Evolutionary conservation across 2,888 invertebrate genomes (phyloP), one percentile per base, ranked within the genome.

Genomic region (Onchidella celtica): DNA sequence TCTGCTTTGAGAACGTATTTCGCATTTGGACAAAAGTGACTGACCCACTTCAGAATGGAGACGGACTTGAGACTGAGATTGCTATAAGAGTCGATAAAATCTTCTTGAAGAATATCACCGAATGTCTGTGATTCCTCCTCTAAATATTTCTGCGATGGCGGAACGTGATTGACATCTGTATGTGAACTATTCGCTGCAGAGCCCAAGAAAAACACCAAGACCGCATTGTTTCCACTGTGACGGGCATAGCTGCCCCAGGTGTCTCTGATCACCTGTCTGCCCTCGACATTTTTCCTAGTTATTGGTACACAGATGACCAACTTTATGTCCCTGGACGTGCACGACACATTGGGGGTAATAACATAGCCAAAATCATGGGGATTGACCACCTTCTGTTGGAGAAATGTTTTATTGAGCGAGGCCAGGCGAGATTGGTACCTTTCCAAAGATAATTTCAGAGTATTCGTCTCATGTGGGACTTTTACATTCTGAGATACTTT

Each of bases 41-140:
- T 86, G 0, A 93, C 89, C 94, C 94, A 94, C 83, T 93, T 91
- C 32, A 93, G 83, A 66, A 93, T 93, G 81, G 93, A 92, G 14
- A 94, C 88, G 27, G 93, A 93, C 86, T 94, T 94, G 75, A 93
- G 90, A 0, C 93, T 93, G 34, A 94, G 87, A 87, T 94, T 93
- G 32, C 90, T 86, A 82, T 94, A 94, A 6, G 88, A 86, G 84
- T 94, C 94, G 1, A 89, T 32, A 82, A 93, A 92, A 79, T 92
- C 88, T 65, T 89, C 91, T 83, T 92, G 92, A 1, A 93, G 86
- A 21, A 93, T 87, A 83, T 93, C 93, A 0, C 83, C 69, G 83
- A 90, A 91, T 27, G 83, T 74, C 32, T 87, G 83, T 27, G 87
- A 86, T 79, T 93, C 93, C 32, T 87, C 82, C 59, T 84, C 84